Conservation (phyloP, 2,888 invertebrate genomes). For the Lasioglossum vierecki region DNA sequence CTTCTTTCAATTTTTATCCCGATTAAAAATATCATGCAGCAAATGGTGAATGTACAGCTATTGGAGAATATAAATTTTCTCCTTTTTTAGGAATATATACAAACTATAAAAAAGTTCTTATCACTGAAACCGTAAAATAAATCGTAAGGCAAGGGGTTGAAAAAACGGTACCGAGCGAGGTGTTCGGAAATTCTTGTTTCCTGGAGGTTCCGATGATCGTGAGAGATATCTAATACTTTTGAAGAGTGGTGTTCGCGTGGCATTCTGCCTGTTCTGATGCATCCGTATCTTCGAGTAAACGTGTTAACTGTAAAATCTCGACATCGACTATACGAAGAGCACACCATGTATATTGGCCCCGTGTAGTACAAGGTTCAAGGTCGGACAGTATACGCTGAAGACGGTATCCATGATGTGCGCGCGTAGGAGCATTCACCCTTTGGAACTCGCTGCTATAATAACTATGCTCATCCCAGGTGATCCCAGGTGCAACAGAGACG, state of each 20-base stretch:
- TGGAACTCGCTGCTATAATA: conserved; percentile 52
- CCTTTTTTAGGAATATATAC: no score
- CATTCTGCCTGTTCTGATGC: background rate
- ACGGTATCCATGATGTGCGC: conserved; percentile 62
- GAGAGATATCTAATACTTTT: background rate
- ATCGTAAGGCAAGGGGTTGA: no score
- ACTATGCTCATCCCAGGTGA: conserved; percentile 34
- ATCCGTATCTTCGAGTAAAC: background rate
- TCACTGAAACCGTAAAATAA: no score
- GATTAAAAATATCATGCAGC: no score
- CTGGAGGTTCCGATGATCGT: no score
- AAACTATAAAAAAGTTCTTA: no score
- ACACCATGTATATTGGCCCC: conserved; percentile 60
- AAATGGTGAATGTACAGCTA: no score
- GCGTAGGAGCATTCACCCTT: conserved; percentile 74
- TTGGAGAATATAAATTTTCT: no score
- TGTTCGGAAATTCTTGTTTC: no score
- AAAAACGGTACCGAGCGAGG: no score
- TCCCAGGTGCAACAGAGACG: conserved; percentile 8
- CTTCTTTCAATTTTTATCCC: no score
- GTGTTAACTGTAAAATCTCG: conserved; percentile 15
- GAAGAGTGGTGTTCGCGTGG: background rate
- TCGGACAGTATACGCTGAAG: conserved; percentile 73
- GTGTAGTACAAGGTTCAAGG: conserved; percentile 77
- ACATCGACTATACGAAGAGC: conserved; percentile 15